Conservation (phyloP, 2,113 vertebrate genomes). For the Aspiorhynchus laticeps region DNA sequence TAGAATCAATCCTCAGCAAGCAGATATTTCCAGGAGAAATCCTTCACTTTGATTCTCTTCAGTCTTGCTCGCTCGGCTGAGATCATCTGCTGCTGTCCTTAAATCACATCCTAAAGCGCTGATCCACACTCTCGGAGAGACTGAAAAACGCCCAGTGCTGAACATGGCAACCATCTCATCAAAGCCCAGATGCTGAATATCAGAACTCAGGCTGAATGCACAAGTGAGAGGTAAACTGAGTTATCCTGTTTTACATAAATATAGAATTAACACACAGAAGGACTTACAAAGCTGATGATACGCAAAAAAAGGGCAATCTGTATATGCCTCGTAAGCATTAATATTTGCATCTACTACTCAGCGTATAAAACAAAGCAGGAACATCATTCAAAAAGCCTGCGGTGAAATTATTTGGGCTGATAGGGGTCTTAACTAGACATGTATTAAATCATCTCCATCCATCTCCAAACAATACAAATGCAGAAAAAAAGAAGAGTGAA, state of each 20-base stretch:
- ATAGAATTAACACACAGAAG: constrained; percentile 39
- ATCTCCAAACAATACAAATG: neutral
- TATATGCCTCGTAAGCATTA: constrained; percentile 25
- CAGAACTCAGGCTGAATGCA: constrained; percentile 26
- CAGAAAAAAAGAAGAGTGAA: neutral
- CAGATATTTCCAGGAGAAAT: neutral
- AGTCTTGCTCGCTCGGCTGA: neutral
- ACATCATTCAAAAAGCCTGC: neutral
- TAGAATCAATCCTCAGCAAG: constrained; percentile 4
- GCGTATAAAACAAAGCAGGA: neutral
- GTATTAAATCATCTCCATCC: neutral
- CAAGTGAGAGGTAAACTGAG: constrained; percentile 32
- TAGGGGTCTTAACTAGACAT: neutral
- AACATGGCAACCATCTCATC: constrained; percentile 39
- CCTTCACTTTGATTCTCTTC: neutral
- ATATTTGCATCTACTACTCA: constrained; percentile 34
- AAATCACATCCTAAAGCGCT: neutral
- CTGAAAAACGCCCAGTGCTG: neutral
- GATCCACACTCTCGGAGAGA: constrained; percentile 7
- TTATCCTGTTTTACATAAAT: constrained; percentile 36
- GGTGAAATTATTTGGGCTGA: neutral
- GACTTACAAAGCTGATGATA: constrained; percentile 30
- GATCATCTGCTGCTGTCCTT: constrained; percentile 24
- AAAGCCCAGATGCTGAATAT: constrained; percentile 40
- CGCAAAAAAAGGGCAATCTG: constrained; percentile 13